A percentile compares a stretch with the other conserved stretches of the same genome.
Evolutionary conservation across 2,113 vertebrate species (phyloP).

Genomic region (Lepus timidus): DNA sequence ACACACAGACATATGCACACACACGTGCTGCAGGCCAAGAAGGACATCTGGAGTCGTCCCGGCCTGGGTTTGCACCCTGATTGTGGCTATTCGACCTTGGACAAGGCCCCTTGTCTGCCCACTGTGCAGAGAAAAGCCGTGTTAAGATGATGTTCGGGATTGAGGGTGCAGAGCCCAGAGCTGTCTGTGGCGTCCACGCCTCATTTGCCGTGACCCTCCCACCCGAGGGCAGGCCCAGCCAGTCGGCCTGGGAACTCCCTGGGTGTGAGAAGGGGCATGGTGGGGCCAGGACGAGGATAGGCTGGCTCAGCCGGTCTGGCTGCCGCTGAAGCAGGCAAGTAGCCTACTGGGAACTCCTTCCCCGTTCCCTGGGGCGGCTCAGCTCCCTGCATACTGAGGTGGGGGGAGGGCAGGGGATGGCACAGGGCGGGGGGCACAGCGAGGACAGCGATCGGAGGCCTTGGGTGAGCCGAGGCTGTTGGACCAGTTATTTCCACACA

Average conservation of each 20-base stretch:
- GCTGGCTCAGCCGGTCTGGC: constrained; percentile 45
- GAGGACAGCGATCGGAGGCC: too few species aligned
- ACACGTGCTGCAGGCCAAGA: not conserved
- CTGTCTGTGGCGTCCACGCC: not conserved
- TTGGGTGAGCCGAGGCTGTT: not conserved
- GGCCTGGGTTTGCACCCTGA: not conserved
- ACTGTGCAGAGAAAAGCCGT: not conserved
- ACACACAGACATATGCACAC: not conserved
- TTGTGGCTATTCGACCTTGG: not conserved
- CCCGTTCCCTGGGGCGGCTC: not conserved
- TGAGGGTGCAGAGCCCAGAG: not conserved
- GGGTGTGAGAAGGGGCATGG: not conserved
- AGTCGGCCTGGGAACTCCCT: constrained; percentile 9
- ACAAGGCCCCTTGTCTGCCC: not conserved
- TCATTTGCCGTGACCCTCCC: not conserved
- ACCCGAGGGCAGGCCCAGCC: not conserved
- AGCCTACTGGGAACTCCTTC: not conserved
- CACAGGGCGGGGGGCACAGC: too few species aligned
- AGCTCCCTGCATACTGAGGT: not conserved
- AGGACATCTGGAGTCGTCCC: not conserved
- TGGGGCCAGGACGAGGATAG: not conserved
- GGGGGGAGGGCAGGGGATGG: not conserved
- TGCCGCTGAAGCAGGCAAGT: not conserved
- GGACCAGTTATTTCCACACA: not conserved
- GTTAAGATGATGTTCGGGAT: not conserved